Conservation (phyloP, 2,113 vertebrate genomes). For the Hippotragus niger region DNA sequence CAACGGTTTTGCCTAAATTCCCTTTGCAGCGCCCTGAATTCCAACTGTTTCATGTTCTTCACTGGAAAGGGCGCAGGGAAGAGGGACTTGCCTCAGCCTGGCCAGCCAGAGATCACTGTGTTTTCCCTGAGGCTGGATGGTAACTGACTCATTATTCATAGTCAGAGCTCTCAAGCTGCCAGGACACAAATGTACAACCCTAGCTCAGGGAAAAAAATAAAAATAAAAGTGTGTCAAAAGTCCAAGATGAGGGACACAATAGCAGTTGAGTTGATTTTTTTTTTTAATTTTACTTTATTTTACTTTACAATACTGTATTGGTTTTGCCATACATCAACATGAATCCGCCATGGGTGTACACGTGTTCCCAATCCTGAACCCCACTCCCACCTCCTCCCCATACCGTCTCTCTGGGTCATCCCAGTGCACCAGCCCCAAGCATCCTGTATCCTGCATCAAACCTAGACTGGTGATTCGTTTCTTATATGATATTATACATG, state of each 20-base stretch:
- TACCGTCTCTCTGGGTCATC: too few species aligned
- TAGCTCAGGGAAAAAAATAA: neutral
- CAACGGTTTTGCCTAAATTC: conserved; percentile 52
- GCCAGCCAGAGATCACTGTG: conserved; percentile 60
- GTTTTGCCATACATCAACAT: too few species aligned
- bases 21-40: conserved; percentile 61
- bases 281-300: neutral
- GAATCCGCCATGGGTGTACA: too few species aligned
- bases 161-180: conserved; percentile 70
- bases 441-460: too few species aligned
- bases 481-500: too few species aligned
- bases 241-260: conserved; percentile 56
- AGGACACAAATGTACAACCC: conserved; percentile 53
- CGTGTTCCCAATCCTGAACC: too few species aligned
- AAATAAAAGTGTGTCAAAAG: conserved; percentile 47
- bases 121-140: conserved; percentile 58
- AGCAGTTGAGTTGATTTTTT: neutral
- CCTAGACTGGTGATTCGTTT: too few species aligned
- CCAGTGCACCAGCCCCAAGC: too few species aligned
- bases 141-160: conserved; percentile 80
- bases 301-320: too few species aligned
- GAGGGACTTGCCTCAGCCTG: conserved; percentile 57
- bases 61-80: conserved; percentile 59
- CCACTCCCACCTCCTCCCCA: too few species aligned
- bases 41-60: conserved; percentile 67